These are phyloP conservation scores for Sitta europaea DNA, from an alignment of 2,113 vertebrate species.

Conservation along the genomic window DNA sequence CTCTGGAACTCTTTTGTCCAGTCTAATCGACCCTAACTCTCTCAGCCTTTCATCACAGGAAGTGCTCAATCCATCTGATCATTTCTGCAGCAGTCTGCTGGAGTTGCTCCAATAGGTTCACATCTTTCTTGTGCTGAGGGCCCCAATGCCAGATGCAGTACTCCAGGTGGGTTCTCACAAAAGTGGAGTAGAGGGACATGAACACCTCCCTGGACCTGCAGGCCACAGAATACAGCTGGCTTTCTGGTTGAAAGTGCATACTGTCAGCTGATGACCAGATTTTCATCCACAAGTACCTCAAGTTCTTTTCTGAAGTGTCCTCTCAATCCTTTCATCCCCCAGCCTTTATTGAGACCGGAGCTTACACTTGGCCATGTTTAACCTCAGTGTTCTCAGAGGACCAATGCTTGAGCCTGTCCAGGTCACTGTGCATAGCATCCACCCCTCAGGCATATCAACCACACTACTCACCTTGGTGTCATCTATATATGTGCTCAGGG, in stretches of 20 bases:
- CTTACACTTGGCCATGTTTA: neutral
- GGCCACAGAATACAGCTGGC: neutral
- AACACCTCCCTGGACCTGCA: neutral
- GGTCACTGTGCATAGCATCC: neutral
- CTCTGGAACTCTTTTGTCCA: neutral
- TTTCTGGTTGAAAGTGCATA: neutral
- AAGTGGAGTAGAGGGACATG: neutral
- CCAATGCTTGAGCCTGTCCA: neutral
- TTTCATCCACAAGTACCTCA: neutral
- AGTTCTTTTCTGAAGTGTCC: neutral
- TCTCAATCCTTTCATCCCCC: neutral
- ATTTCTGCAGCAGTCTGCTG: neutral
- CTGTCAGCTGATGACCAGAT: neutral
- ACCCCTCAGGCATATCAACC: neutral
- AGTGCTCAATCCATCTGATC: neutral
- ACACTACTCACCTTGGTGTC: neutral
- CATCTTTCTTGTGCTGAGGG: neutral
- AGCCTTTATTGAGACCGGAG: neutral
- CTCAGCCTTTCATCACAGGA: neutral
- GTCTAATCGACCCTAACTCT: accelerated
- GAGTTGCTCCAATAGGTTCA: neutral
- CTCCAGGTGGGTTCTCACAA: neutral
- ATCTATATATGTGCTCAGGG: neutral
- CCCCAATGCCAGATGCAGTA: neutral
- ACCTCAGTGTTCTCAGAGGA: neutral